phyloP scores from a whole-genome alignment of 2,888 invertebrate genomes.

The Drosophila borealis region DNA sequence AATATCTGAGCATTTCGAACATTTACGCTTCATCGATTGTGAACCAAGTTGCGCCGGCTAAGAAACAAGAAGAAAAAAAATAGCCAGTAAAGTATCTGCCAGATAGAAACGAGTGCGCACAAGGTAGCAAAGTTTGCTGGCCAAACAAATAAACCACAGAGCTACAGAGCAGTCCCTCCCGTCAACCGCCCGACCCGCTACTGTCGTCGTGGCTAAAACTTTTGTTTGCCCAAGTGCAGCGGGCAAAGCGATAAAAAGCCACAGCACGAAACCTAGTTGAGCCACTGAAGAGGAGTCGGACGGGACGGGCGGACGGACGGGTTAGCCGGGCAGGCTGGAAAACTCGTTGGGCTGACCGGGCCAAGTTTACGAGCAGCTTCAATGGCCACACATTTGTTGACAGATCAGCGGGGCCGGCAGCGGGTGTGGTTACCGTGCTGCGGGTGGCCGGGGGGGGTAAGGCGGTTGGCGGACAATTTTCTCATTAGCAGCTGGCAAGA shows the following conservation, averaged over 20 bases:
- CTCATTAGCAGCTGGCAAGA: constrained; percentile 53
- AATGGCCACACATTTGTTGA: constrained; percentile 46
- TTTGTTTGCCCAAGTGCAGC: constrained; percentile 78
- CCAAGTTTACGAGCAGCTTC: constrained; percentile 57
- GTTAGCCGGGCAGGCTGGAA: constrained; percentile 9
- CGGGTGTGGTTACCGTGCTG: background rate
- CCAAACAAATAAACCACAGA: constrained; percentile 78
- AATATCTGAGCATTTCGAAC: constrained; percentile 77
- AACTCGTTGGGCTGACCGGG: constrained; percentile 54
- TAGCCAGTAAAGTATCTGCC: constrained; percentile 58
- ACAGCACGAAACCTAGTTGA: constrained; percentile 54
- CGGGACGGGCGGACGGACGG: background rate
- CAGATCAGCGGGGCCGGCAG: constrained; percentile 21
- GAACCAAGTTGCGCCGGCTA: constrained; percentile 36
- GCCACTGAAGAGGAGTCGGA: constrained; percentile 36
- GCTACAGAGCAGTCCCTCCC: constrained; percentile 36
- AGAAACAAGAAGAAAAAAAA: constrained; percentile 11
- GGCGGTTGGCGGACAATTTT: constrained; percentile 42
- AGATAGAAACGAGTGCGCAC: constrained; percentile 54
- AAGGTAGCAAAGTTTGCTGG: constrained; percentile 73
- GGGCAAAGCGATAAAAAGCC: constrained; percentile 65
- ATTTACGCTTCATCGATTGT: constrained; percentile 82
- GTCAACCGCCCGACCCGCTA: background rate
- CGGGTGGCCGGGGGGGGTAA: background rate
- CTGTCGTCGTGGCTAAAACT: constrained; percentile 54